Percentiles rank a stretch among this genome's conserved stretches.
These are phyloP conservation scores for Riparia riparia DNA, from an alignment of 2,113 vertebrate genomes.

Conservation along the genomic window DNA sequence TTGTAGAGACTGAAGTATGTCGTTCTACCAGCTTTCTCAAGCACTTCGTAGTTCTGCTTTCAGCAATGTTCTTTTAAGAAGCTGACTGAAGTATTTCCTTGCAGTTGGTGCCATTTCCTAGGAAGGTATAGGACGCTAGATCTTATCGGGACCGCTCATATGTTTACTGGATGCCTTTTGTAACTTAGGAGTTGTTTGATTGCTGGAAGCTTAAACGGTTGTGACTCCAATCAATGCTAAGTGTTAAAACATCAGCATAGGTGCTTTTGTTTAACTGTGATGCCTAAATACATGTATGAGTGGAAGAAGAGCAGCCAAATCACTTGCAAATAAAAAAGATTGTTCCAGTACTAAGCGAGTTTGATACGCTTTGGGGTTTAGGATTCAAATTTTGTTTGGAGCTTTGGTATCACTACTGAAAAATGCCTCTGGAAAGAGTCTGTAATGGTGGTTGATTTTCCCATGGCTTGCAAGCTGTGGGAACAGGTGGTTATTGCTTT, in stretches of 20 bases:
- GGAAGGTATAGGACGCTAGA: neutral
- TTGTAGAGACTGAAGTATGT: neutral
- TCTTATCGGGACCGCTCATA: neutral
- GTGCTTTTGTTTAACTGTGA: neutral
- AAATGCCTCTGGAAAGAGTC: neutral
- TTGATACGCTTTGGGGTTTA: neutral
- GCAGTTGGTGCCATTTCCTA: neutral
- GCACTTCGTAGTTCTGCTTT: neutral
- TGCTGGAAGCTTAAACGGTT: neutral
- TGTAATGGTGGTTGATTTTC: neutral
- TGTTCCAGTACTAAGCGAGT: neutral
- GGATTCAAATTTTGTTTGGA: neutral
- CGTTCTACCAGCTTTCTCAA: neutral
- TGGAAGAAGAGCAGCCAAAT: neutral
- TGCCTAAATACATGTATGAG: neutral
- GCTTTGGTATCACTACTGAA: neutral
- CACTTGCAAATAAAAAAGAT: neutral
- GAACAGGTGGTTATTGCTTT: constrained; percentile 32
- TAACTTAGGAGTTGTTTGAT: neutral
- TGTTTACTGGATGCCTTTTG: neutral
- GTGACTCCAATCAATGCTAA: neutral
- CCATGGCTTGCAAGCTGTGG: neutral
- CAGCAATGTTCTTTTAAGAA: neutral
- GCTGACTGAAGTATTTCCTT: neutral
- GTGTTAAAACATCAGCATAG: neutral